Evolutionary conservation across 2,888 invertebrate species (phyloP), one percentile per base, ranked within the genome.

Genomic region (Patella caerulea): DNA sequence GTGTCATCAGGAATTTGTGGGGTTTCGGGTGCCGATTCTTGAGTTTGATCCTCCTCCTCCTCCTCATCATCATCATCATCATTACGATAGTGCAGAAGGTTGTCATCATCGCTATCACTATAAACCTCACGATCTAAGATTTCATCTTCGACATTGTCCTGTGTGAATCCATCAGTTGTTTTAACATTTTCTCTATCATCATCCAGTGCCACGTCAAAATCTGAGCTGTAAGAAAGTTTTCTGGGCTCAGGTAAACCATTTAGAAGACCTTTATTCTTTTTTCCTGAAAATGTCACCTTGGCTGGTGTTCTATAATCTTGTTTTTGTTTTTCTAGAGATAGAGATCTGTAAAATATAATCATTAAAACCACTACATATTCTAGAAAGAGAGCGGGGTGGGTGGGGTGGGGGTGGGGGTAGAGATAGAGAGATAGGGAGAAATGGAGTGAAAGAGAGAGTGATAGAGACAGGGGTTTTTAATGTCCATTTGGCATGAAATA

Each of bases 91-190:
- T 65, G 65, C 11, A 65, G 65, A 65, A 65, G 65, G 14, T 65
- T 19, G 24, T 65, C 65, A 24, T 65, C 65, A 65, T 65, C 65
- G 14, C 65, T 65, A 65, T 65, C 65, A 65, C 65, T 65, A 17
- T 65, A 65, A 3, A 24, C 24, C 3, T 65, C 65, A 24, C 65
- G 19, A 65, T 65, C 65, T 65, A 65, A 24, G 11, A 19, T 12
- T 65, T 24, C 65, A 24, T 65, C 65, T 24, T 65, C 65, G 24
- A 24, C 12, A 65, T 14, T 19, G 12, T 19, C 24, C 11, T 24
- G 12, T 24, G 19, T 24, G 3, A 65, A 65, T 12, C 14, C 65
- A 65, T 24, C 19, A 12, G 65, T 65, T 9, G 65, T 24, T 14
- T 65, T 19, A 1, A 65, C 65, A 24, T 65, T 24, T 65, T 11